Base-by-base conservation (phyloP, 2,797 vertebrate species). In the Muscicapa comitata region DNA sequence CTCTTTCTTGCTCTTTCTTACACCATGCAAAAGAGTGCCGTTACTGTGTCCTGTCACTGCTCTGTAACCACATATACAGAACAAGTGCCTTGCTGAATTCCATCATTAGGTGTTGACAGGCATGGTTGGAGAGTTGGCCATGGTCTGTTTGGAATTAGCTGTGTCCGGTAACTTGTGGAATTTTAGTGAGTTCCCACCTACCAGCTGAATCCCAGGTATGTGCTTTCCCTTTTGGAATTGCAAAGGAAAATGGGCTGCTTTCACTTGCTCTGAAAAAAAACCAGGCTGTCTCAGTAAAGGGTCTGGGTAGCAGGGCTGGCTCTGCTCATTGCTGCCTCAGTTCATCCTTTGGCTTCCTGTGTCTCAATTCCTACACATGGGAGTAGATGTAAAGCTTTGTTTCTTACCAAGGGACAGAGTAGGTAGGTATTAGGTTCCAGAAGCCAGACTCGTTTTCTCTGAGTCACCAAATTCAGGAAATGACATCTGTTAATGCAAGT, bases 71-170 rank as follows among this genome's bases (percentile, higher is more conserved):
- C 43, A 45, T 45, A 21, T 45, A 10, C 43, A 45, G 43, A 45
- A 45, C 43, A 45, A 20, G 43, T 45, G 6, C 42, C 57, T 65
- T 57, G 37, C 63, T 73, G 37, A 33, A 10, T 43, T 29, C 37
- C 13, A 4, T 17, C 19, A 6, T 13, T 8, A 54, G 10, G 10
- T 57, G 31, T 29, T 75, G 71, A 20, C 13, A 29, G 17, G 58
- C 12, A 7, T 0, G 0, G 25, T 21, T 16, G 25, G 33, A 74
- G 54, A 33, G 58, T 10, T 92, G 38, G 26, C 61, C 18, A 2
- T 13, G 48, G 42, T 16, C 24, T 25, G 3, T 80, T 58, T 53
- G 55, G 20, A 40, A 42, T 61, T 48, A 76, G 24, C 24, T 68
- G 54, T 54, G 19, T 65, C 25, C 23, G 1, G 0, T 48, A 50